A percentile compares a stretch with the other conserved stretches of the same genome.
Conservation (phyloP, 2,113 vertebrate species). For the Ptilorrhoa leucosticta region DNA sequence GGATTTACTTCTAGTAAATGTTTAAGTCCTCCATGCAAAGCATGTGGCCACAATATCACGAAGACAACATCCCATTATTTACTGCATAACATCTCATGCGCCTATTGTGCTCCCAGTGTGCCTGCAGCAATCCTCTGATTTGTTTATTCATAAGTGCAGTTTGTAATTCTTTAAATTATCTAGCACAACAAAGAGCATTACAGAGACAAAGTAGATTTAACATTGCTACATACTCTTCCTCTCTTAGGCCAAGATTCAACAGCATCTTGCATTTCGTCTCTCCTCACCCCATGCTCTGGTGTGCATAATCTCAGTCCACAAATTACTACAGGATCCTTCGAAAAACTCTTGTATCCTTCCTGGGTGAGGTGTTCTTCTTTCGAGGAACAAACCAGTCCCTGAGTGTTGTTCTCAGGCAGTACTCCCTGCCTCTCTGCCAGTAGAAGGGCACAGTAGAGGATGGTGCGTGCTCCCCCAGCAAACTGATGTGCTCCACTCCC, state of each 20-base stretch:
- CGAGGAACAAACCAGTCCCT: neutral
- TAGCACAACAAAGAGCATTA: neutral
- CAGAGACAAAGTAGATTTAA: neutral
- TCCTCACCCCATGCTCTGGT: neutral
- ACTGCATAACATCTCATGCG: neutral
- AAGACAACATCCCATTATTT: neutral
- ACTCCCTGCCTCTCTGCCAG: neutral
- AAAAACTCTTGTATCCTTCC: neutral
- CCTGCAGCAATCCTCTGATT: neutral
- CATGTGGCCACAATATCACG: accelerated
- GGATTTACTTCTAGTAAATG: neutral
- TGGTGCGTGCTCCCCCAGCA: accelerated
- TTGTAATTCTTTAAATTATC: neutral
- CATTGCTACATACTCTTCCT: neutral
- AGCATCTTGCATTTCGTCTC: neutral
- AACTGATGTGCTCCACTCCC: neutral
- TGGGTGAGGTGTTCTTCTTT: neutral
- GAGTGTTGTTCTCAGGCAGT: neutral
- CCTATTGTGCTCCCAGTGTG: neutral
- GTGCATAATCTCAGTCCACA: neutral
- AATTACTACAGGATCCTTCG: neutral
- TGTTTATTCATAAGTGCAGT: neutral
- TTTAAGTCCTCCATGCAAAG: neutral
- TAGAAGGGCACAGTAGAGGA: accelerated
- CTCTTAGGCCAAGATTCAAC: neutral